Conservation (phyloP, 2,797 vertebrate genomes). For the Gymnoscopelus microlampas region DNA sequence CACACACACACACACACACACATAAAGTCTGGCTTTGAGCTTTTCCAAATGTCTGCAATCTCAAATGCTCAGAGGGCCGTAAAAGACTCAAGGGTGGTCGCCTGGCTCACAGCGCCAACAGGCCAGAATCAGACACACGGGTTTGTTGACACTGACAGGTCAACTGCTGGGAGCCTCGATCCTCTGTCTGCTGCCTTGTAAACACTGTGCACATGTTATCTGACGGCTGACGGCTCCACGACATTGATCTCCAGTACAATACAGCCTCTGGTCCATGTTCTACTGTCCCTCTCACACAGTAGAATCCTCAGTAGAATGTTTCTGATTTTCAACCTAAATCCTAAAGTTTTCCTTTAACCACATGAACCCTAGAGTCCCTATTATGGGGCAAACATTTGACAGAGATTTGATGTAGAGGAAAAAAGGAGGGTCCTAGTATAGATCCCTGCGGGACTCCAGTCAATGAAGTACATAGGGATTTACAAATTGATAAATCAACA, state of each 20-base stretch:
- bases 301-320: too few species aligned
- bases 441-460: too few species aligned
- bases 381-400: too few species aligned
- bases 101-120: constrained; percentile 38
- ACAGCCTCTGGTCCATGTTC: too few species aligned
- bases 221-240: constrained; percentile 10
- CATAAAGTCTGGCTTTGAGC: constrained; percentile 13
- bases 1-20: constrained; percentile 32
- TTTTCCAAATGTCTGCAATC: constrained; percentile 52
- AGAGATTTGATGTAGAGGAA: too few species aligned
- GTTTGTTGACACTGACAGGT: constrained; percentile 51
- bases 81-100: constrained; percentile 66
- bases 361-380: too few species aligned
- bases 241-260: not conserved
- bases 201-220: constrained; percentile 36
- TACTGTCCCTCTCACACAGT: too few species aligned
- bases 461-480: too few species aligned
- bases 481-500: too few species aligned
- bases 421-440: too few species aligned
- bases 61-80: constrained; percentile 33
- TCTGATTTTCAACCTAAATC: too few species aligned
- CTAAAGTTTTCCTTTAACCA: too few species aligned
- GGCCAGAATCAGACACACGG: constrained; percentile 36
- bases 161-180: constrained; percentile 38
- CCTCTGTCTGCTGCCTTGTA: constrained; percentile 21